Evolutionary conservation across 2,113 vertebrate genomes (phyloP).

Genomic region (Myxocyprinus asiaticus): DNA sequence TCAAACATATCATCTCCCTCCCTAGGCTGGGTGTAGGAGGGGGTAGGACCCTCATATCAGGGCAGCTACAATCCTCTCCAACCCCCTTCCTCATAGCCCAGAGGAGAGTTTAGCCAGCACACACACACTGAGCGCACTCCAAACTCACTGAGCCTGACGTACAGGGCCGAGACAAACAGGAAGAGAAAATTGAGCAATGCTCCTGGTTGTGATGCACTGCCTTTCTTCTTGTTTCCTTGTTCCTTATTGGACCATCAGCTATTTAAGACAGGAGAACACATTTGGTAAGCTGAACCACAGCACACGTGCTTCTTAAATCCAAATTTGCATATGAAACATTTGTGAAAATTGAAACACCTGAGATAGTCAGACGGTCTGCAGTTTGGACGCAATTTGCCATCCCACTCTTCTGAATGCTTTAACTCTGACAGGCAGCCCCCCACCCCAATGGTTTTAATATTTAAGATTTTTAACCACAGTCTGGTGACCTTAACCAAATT

Average conservation of each 20-base stretch:
- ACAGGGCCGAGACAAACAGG: background rate
- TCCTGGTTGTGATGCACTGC: conserved; percentile 67
- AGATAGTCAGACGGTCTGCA: no score
- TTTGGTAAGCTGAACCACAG: background rate
- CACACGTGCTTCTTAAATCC: conserved; percentile 51
- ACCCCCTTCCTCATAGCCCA: conserved; percentile 52
- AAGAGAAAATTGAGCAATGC: background rate
- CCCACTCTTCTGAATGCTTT: no score
- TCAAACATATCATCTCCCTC: conserved; percentile 74
- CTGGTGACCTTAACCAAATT: conserved; percentile 50
- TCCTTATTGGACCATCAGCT: background rate
- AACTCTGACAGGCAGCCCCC: no score
- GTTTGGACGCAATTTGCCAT: no score
- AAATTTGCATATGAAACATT: background rate
- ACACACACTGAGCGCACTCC: conserved; percentile 59
- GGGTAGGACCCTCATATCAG: conserved; percentile 64
- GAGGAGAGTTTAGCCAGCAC: conserved; percentile 71
- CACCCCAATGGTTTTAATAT: background rate
- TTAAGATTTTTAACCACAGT: conserved; percentile 23
- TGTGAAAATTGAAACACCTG: no score
- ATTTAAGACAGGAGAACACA: background rate
- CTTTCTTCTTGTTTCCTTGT: conserved; percentile 41
- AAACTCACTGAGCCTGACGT: conserved; percentile 59
- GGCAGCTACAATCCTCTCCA: conserved; percentile 78
- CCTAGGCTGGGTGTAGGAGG: conserved; percentile 51